A percentile compares a stretch with the other conserved stretches of the same genome.
These are phyloP conservation scores for Acanthornis magna DNA, from an alignment of 2,797 vertebrate genomes.

Conservation along the genomic window DNA sequence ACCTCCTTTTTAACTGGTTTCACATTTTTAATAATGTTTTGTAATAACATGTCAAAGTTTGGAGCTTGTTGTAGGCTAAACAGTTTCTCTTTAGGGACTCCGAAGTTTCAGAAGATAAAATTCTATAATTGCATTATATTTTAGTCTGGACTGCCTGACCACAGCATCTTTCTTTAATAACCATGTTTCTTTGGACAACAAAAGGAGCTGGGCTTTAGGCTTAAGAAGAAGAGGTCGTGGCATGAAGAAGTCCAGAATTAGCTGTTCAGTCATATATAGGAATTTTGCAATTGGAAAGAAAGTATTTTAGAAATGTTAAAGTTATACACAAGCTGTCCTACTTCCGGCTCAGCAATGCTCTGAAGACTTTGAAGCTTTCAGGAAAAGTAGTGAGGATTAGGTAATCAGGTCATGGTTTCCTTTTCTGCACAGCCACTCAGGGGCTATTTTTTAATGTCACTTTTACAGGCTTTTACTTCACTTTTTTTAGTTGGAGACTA, in stretches of 20 bases:
- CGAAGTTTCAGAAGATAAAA: not conserved
- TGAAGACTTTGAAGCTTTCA: not conserved
- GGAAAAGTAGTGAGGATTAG: slow-evolving; percentile 17
- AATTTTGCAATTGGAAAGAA: not conserved
- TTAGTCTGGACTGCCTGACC: not conserved
- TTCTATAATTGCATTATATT: not conserved
- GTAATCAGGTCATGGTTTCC: slow-evolving; percentile 21
- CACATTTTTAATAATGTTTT: not conserved
- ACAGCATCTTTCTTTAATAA: slow-evolving; percentile 28
- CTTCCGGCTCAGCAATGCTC: not conserved
- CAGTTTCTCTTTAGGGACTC: not conserved
- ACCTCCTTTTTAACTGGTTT: not conserved
- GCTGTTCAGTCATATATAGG: not conserved
- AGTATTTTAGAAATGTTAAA: not conserved
- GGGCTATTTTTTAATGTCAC: not conserved
- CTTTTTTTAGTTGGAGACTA: not conserved
- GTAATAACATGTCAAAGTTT: not conserved
- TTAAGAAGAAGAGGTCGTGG: not conserved
- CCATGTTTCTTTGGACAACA: not conserved
- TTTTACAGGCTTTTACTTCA: not conserved
- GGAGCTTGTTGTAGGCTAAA: not conserved
- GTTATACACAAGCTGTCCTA: not conserved
- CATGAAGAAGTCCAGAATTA: not conserved
- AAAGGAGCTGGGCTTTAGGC: not conserved
- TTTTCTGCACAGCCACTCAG: not conserved